Evolutionary conservation across 2,888 invertebrate genomes (phyloP).

Genomic region (Thereva unica): DNA sequence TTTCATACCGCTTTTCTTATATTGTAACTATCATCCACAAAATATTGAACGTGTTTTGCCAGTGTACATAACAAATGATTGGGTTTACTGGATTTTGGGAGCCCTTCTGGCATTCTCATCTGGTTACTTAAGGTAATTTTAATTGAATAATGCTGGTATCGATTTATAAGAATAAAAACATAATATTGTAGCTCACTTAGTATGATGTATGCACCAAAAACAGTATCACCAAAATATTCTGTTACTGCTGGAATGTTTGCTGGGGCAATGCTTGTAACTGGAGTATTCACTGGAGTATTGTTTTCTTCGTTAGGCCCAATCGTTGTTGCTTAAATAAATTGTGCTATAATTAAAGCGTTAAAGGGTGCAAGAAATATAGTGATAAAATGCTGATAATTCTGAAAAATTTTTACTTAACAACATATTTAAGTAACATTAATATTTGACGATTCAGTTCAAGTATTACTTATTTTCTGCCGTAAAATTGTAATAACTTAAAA

Average conservation of each 20-base stretch:
- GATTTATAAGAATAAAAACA: conserved; percentile 59
- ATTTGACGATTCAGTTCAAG: too few relatives aligned
- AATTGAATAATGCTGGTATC: conserved; percentile 77
- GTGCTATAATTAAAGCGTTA: too few relatives aligned
- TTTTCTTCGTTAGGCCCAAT: conserved; percentile 73
- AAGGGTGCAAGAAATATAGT: too few relatives aligned
- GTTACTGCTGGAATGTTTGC: conserved; percentile 95
- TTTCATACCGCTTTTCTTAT: conserved; percentile 86
- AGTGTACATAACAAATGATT: conserved; percentile 77
- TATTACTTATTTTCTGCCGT: too few relatives aligned
- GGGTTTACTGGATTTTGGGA: conserved; percentile 75
- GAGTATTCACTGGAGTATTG: conserved; percentile 81
- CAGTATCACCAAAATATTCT: conserved; percentile 82
- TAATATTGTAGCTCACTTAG: conserved; percentile 61
- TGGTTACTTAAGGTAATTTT: conserved; percentile 84
- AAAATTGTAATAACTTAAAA: too few relatives aligned
- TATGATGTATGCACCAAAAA: conserved; percentile 59
- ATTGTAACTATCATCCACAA: conserved; percentile 84
- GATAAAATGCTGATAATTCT: too few relatives aligned
- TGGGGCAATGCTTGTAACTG: conserved; percentile 87
- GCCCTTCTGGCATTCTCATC: conserved; percentile 81
- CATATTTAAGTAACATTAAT: too few relatives aligned
- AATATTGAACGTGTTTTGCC: conserved; percentile 65
- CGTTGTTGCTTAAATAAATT: conserved; percentile 59
- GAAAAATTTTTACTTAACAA: too few relatives aligned